Evolutionary conservation across 1,140 invertebrate species (phyloP).

Genomic region (Drosophila jambulina): DNA sequence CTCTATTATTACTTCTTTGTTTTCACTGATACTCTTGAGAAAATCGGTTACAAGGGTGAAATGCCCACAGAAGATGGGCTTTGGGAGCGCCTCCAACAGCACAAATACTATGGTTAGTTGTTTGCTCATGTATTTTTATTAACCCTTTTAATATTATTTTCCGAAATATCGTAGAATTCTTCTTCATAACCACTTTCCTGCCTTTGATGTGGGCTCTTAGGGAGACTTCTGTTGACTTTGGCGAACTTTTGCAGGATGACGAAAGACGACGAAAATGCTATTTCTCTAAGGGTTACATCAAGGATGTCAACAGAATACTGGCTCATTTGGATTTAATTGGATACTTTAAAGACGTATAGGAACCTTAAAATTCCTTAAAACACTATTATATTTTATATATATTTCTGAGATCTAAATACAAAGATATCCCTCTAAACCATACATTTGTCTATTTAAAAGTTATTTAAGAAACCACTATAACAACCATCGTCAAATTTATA

Average conservation of each 20-base stretch:
- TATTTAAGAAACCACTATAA: neutral
- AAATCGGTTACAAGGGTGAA: slow-evolving; percentile 45
- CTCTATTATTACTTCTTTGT: slow-evolving; percentile 44
- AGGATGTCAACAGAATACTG: slow-evolving; percentile 23
- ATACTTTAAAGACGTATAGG: slow-evolving; percentile 10
- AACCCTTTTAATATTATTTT: neutral
- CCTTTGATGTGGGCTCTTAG: slow-evolving; percentile 28
- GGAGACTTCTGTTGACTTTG: slow-evolving; percentile 11
- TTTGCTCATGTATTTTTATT: neutral
- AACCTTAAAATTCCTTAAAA: neutral
- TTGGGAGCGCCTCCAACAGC: slow-evolving; percentile 20
- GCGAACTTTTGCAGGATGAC: slow-evolving; percentile 33
- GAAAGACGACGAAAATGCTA: slow-evolving; percentile 20
- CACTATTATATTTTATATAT: too few relatives aligned
- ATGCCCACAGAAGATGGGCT: slow-evolving; percentile 32
- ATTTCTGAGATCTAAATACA: neutral
- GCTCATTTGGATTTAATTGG: slow-evolving; percentile 10
- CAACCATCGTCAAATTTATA: too few relatives aligned
- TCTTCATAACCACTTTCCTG: slow-evolving; percentile 35
- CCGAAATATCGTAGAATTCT: slow-evolving; percentile 8
- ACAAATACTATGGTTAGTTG: slow-evolving; percentile 38
- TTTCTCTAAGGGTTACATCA: slow-evolving; percentile 22
- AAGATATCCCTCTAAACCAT: neutral
- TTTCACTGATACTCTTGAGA: slow-evolving; percentile 27
- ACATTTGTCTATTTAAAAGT: neutral